Evolutionary conservation across 92 coral and sea anemone genomes (phyloP).

Genomic region (Parazoanthus swiftii): DNA sequence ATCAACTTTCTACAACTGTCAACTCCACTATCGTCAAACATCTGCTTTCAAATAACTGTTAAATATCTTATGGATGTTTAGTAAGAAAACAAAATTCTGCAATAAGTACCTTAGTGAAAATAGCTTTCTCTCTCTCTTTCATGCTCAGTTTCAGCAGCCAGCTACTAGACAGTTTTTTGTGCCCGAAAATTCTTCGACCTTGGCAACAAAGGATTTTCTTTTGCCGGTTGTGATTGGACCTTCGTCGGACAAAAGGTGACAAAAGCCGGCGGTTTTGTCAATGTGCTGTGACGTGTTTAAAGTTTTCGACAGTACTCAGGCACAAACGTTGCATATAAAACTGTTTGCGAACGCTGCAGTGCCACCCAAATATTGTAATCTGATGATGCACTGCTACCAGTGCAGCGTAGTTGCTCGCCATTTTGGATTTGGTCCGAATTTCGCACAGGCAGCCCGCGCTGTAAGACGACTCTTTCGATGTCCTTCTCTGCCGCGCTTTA

Average conservation of each 20-base stretch:
- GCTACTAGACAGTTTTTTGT: not conserved
- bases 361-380: not conserved
- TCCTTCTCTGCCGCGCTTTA: no score
- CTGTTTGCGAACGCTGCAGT: not conserved
- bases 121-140: not conserved
- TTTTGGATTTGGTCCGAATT: not conserved
- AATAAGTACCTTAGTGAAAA: not conserved
- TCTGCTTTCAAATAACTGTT: not conserved
- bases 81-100: not conserved
- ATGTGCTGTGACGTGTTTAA: not conserved
- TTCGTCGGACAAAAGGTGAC: not conserved
- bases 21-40: not conserved
- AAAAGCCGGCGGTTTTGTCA: slow-evolving; percentile 11
- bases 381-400: not conserved
- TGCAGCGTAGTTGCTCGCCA: not conserved
- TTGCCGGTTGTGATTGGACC: slow-evolving; percentile 17
- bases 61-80: not conserved
- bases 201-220: slow-evolving; percentile 37
- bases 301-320: not conserved
- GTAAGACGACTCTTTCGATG: not conserved
- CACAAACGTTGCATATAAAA: not conserved
- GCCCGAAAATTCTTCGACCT: not conserved
- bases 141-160: not conserved
- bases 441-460: not conserved
- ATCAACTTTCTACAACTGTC: no score